Percentiles rank a stretch among this genome's conserved stretches.
These are phyloP conservation scores for Chlorodrepanis virens DNA, from an alignment of 2,113 vertebrate species.

Conservation along the genomic window DNA sequence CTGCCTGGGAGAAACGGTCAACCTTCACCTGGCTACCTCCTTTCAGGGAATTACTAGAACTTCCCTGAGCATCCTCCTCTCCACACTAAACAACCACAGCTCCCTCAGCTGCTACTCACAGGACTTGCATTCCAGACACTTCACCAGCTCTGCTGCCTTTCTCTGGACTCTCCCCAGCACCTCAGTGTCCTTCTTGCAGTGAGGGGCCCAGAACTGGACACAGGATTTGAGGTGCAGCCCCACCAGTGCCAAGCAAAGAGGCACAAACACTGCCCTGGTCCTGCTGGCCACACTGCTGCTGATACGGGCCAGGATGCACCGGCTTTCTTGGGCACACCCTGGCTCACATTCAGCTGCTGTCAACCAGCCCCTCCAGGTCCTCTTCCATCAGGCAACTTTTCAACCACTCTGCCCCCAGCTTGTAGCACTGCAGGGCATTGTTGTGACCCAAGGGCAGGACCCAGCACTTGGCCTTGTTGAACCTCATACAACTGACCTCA, in stretches of 20 bases:
- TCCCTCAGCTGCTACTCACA: neutral
- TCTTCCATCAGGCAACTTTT: neutral
- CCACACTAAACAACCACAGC: neutral
- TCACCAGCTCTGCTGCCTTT: fast-evolving
- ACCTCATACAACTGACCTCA: no score
- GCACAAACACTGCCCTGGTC: neutral
- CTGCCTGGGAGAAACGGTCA: neutral
- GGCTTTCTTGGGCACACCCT: neutral
- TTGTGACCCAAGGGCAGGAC: neutral
- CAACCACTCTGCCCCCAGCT: neutral
- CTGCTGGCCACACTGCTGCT: neutral
- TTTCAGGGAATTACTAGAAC: neutral
- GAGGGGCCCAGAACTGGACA: neutral
- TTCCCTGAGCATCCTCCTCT: neutral
- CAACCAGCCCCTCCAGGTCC: neutral
- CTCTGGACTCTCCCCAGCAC: neutral
- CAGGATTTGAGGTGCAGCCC: no score
- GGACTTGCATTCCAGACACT: neutral
- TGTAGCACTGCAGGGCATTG: neutral
- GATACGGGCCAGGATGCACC: no score
- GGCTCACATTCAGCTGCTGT: neutral
- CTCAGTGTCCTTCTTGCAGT: neutral
- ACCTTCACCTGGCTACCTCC: no score
- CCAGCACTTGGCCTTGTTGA: neutral
- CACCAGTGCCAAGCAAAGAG: neutral